phyloP scores from a whole-genome alignment of 2,888 invertebrate species.

The Heliothis peltigera region DNA sequence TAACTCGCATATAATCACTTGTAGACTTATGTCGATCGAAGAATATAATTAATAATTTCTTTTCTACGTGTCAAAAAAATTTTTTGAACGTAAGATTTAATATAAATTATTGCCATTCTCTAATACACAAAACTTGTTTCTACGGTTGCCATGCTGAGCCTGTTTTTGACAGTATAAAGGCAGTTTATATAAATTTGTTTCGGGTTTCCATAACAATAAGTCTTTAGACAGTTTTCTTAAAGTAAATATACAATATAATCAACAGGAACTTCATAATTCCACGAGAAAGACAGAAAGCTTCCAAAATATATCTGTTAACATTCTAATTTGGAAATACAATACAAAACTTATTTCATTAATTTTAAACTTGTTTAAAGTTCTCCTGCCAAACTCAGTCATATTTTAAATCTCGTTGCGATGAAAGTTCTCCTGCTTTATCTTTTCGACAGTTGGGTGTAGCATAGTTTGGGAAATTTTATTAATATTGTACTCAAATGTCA shows the following conservation, averaged over 20 bases:
- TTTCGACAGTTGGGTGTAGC: constrained; percentile 41
- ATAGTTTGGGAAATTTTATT: constrained; percentile 47
- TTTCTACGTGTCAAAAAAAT: no score
- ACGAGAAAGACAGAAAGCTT: constrained; percentile 32
- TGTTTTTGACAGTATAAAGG: background rate
- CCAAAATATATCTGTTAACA: constrained; percentile 33
- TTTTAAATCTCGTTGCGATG: constrained; percentile 50
- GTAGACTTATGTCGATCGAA: no score
- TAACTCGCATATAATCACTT: no score
- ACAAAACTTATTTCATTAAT: constrained; percentile 54
- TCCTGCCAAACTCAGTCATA: constrained; percentile 36
- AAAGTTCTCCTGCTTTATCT: constrained; percentile 53
- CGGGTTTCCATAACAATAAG: background rate
- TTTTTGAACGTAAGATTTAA: no score
- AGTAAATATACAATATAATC: background rate
- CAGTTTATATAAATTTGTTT: background rate
- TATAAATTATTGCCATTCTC: no score
- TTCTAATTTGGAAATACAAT: constrained; percentile 49
- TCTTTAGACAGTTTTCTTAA: constrained; percentile 1
- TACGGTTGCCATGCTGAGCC: no score
- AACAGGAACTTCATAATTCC: constrained; percentile 19
- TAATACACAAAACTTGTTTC: no score
- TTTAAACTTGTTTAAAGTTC: constrained; percentile 49
- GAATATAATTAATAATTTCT: no score
- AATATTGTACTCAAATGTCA: constrained; percentile 27